Evolutionary conservation across 2,113 vertebrate genomes (phyloP).

Genomic region (Sardina pilchardus): DNA sequence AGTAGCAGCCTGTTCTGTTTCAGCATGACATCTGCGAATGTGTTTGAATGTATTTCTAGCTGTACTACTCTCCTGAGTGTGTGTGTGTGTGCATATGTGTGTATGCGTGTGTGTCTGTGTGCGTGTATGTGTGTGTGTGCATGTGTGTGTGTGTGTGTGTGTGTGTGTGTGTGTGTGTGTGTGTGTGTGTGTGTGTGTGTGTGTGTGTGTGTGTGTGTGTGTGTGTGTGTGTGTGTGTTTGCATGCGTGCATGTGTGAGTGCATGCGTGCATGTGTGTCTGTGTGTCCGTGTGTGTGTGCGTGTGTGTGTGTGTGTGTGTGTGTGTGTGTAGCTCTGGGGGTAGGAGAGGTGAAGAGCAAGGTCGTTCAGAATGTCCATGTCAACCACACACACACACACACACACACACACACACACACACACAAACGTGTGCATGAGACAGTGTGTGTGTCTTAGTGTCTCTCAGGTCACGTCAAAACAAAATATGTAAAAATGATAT

Average conservation of each 20-base stretch:
- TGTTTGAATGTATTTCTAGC: too few relatives aligned
- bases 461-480: too few relatives aligned
- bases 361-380: too few relatives aligned
- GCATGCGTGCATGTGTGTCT: neutral
- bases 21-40: too few relatives aligned
- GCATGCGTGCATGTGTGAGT: conserved; percentile 2
- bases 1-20: too few relatives aligned
- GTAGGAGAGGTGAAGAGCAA: too few relatives aligned
- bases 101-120: neutral
- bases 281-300: neutral
- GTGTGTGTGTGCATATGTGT: too few relatives aligned
- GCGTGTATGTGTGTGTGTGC: neutral
- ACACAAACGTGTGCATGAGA: neutral
- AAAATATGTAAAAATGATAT: too few relatives aligned
- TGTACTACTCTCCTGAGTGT: too few relatives aligned
- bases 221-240: neutral
- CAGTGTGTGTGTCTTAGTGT: neutral
- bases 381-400: too few relatives aligned
- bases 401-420: too few relatives aligned
- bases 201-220: neutral
- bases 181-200: neutral
- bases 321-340: neutral
- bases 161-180: neutral
- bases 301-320: neutral
- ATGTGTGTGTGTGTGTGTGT: neutral